Percentiles rank a stretch among this genome's conserved stretches.
Evolutionary conservation across 2,113 vertebrate genomes (phyloP).

Genomic region (Rafetus swinhoei): DNA sequence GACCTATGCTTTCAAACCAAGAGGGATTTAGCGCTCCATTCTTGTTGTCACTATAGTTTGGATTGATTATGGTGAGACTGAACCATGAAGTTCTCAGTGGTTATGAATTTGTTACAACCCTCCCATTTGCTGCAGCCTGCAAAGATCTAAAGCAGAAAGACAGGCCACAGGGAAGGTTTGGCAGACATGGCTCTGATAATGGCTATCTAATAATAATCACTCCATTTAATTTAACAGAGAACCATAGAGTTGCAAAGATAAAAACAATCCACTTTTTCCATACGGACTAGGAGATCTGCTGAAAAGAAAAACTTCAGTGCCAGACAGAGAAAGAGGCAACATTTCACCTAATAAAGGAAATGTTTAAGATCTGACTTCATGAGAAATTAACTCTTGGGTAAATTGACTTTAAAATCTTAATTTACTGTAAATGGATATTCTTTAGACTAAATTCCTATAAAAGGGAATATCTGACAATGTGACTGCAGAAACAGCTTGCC

Average conservation of each 20-base stretch:
- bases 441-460: constrained; percentile 20
- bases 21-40: background rate
- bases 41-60: background rate
- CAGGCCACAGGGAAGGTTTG: background rate
- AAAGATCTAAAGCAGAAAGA: background rate
- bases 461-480: background rate
- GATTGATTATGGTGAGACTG: background rate
- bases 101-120: background rate
- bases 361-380: constrained; percentile 72
- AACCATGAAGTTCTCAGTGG: background rate
- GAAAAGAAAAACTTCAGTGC: constrained; percentile 57
- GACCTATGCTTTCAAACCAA: background rate
- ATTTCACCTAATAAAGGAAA: constrained; percentile 70
- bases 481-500: constrained; percentile 28
- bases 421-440: constrained; percentile 56
- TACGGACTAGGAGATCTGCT: constrained; percentile 20
- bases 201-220: background rate
- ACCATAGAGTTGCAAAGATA: constrained; percentile 38
- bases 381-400: constrained; percentile 67
- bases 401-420: constrained; percentile 55
- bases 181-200: background rate
- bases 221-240: constrained; percentile 47
- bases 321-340: constrained; percentile 68
- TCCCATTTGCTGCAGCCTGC: background rate
- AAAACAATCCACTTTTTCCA: constrained; percentile 61